Percentiles rank a stretch among this genome's conserved stretches.
Evolutionary conservation across 2,888 invertebrate genomes (phyloP).

Genomic region (Acrobasis consociella): DNA sequence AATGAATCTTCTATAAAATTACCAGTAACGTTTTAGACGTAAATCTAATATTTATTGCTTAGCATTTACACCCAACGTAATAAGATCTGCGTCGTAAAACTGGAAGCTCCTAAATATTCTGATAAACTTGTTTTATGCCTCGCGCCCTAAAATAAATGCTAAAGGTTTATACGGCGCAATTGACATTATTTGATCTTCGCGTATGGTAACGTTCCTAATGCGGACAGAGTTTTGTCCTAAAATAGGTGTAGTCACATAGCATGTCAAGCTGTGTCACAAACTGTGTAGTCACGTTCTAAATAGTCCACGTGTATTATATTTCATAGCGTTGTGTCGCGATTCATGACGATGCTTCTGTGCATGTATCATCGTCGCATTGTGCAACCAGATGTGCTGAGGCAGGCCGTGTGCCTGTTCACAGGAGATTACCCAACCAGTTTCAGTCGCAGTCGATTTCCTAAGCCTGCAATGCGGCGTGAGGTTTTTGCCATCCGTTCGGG

Average conservation of each 20-base stretch:
- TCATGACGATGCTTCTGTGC: slow-evolving; percentile 62
- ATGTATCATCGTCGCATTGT: slow-evolving; percentile 62
- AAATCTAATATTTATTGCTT: slow-evolving; percentile 21
- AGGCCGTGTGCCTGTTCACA: slow-evolving; percentile 61
- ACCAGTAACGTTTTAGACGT: slow-evolving; percentile 16
- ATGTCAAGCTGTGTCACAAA: slow-evolving; percentile 55
- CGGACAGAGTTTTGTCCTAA: slow-evolving; percentile 39
- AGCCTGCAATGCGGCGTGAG: slow-evolving; percentile 48
- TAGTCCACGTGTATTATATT: slow-evolving; percentile 69
- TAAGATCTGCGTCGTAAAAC: slow-evolving; percentile 38
- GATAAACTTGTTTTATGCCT: slow-evolving; percentile 28
- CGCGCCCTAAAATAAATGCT: slow-evolving; percentile 25
- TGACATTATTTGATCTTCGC: slow-evolving; percentile 21
- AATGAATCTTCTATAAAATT: slow-evolving; percentile 20
- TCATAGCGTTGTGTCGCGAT: slow-evolving; percentile 60
- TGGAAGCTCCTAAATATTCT: slow-evolving; percentile 38
- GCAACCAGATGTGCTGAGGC: slow-evolving; percentile 60
- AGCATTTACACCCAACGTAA: slow-evolving; percentile 29
- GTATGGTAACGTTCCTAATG: neutral
- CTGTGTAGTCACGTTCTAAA: slow-evolving; percentile 73
- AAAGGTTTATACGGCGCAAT: slow-evolving; percentile 24
- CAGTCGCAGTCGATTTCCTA: slow-evolving; percentile 61
- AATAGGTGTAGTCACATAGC: slow-evolving; percentile 46
- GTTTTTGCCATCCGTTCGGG: slow-evolving; percentile 52
- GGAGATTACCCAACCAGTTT: slow-evolving; percentile 63